These are phyloP conservation scores for Patella pellucida DNA, from an alignment of 2,888 invertebrate genomes.

Conservation along the genomic window DNA sequence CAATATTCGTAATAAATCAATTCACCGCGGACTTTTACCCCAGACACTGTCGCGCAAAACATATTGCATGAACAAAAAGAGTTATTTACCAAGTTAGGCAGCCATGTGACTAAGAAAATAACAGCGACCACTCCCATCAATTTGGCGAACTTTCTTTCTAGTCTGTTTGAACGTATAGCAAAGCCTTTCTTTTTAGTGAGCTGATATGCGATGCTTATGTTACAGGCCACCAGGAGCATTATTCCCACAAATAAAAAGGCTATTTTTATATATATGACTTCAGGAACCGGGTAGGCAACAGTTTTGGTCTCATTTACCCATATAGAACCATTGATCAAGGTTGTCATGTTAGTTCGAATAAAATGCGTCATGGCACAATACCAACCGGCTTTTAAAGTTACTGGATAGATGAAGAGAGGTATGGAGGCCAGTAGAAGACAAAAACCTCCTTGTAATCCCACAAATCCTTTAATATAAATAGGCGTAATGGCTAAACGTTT, in stretches of 20 bases:
- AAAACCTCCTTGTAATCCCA: slow-evolving; percentile 24
- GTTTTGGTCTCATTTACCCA: not conserved
- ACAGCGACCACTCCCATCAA: slow-evolving; percentile 30
- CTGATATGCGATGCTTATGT: slow-evolving; percentile 30
- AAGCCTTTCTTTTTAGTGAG: slow-evolving; percentile 22
- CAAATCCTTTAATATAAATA: slow-evolving; percentile 27
- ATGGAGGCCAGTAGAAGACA: slow-evolving; percentile 33
- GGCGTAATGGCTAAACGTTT: slow-evolving; percentile 26
- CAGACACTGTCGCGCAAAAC: too few relatives aligned
- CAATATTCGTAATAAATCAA: too few relatives aligned
- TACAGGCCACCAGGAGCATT: slow-evolving; percentile 21
- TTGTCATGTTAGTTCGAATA: not conserved
- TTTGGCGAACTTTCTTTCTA: slow-evolving; percentile 25
- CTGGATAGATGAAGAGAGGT: slow-evolving; percentile 28
- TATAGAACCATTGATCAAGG: not conserved
- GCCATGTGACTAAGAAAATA: slow-evolving; percentile 32
- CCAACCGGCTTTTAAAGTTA: slow-evolving; percentile 32
- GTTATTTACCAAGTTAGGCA: slow-evolving; percentile 32
- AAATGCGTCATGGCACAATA: slow-evolving; percentile 29
- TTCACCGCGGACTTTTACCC: too few relatives aligned
- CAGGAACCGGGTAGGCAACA: slow-evolving; percentile 11
- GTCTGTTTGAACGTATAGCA: slow-evolving; percentile 2
- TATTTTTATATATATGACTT: slow-evolving; percentile 25
- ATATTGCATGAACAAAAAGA: too few relatives aligned
- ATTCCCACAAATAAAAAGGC: slow-evolving; percentile 26